Evolutionary conservation across 2,888 invertebrate genomes (phyloP).

Genomic region (Dioctria linearis): DNA sequence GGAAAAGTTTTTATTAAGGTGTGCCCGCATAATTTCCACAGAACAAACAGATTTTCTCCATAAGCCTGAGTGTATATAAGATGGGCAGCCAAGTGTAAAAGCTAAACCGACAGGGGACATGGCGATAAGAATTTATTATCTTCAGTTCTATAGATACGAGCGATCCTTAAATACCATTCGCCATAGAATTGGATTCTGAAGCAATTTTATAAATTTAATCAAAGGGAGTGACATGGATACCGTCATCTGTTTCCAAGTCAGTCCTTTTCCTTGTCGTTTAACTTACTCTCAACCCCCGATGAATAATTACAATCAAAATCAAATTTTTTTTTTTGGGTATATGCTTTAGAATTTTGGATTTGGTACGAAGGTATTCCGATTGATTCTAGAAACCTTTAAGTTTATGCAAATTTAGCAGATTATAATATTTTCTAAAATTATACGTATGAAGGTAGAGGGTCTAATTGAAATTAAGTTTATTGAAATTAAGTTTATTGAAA

Average conservation of each 20-base stretch:
- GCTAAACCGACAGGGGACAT: slow-evolving; percentile 63
- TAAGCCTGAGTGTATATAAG: slow-evolving; percentile 60
- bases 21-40: slow-evolving; percentile 48
- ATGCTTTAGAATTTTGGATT: no score
- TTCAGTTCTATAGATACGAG: slow-evolving; percentile 46
- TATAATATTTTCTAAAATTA: no score
- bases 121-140: slow-evolving; percentile 64
- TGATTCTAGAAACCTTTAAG: no score
- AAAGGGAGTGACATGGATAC: slow-evolving; percentile 42
- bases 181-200: slow-evolving; percentile 19
- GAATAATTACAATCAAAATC: slow-evolving; percentile 37
- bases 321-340: no score
- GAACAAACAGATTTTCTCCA: slow-evolving; percentile 45
- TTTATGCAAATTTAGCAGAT: no score
- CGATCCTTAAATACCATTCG: slow-evolving; percentile 41
- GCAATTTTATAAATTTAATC: slow-evolving; percentile 47
- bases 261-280: slow-evolving; percentile 30
- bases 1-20: slow-evolving; percentile 47
- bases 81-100: slow-evolving; percentile 63
- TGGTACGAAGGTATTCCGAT: no score
- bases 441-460: no score
- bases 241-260: not conserved
- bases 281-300: not conserved
- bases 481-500: no score
- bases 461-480: no score